Base-by-base conservation (phyloP, 2,888 invertebrate genomes). In the Taphrorychus bicolor region DNA sequence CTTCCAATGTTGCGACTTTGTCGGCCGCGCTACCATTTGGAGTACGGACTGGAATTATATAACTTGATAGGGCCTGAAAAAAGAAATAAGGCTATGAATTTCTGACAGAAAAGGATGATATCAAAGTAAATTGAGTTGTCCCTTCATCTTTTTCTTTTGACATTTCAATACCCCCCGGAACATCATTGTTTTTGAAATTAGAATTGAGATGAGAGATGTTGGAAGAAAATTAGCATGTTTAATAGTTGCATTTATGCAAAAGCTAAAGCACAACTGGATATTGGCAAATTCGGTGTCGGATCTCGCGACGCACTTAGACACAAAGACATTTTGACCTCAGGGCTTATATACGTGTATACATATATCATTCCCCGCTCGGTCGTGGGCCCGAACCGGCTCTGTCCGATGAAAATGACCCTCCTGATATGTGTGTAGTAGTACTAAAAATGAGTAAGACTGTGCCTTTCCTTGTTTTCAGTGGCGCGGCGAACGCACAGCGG, bases 391-490 rank as follows among this genome's bases (percentile, higher is more conserved):
- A 66, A 66, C 61, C 66, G 66, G 58, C 61, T 66, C 51, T 67
- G 66, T 52, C 53, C 52, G 62, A 19, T 16, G 59, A 21, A 14
- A 65, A 59, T 53, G 60, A 62, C 67, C 62, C 58, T 61, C 58
- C 21, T 17, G 19, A 42, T 59, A 49, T 59, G 49, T 59, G 17
- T 51, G 51, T 51, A 54, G 24, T 63, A 54, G 62, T 59, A 58
- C 56, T 59, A 51, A 63, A 68, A 61, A 54, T 54, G 61, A 60
- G 64, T 69, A 69, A 69, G 69, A 69, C 59, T 24, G 65, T 61
- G 69, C 59, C 61, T 69, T 66, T 66, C 65, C 66, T 69, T 69
- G 69, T 65, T 69, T 69, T 69, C 69, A 65, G 69, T 60, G 61
- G 66, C 57, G 56, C 59, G 64, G 60, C 64, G 52, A 61, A 59